Evolutionary conservation across 2,888 invertebrate genomes (phyloP), one percentile per base, ranked within the genome.

Genomic region (Seira ritae): DNA sequence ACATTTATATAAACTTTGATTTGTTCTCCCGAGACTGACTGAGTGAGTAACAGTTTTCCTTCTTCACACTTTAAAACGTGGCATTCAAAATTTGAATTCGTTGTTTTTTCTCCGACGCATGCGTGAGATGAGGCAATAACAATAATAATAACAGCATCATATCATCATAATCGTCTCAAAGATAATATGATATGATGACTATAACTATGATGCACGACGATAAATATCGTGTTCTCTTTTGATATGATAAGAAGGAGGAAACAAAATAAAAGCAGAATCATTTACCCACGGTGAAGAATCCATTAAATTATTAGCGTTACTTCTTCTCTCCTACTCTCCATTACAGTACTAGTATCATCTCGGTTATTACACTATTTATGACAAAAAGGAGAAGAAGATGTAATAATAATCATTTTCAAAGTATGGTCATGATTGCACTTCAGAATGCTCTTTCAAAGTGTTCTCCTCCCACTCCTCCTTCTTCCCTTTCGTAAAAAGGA

Each of bases 201-300:
- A n/a, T n/a, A n/a, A n/a, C n/a, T 31, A 31, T 4, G 31, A 31
- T 31, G 31, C 31, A 31, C 31, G 31, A 31, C 31, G 31, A 31
- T 31, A 31, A 31, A 31, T 31, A 4, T 31, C 31, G 31, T 31
- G 31, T 31, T 31, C 31, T 31, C 31, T 31, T 31, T 62, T 72
- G 50, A 74, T 60, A 66, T 17, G 50, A 74, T 46, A 20, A 74
- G 19, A n/a, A 37, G 31, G 55, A 55, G 17, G 17, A 24, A 71
- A 71, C 22, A 31, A 31, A 31, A 31, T 31, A 73, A 66, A 19
- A 66, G 31, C 46, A 66, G 42, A n/a, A 74, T 50, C 74, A 66
- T 74, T 74, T 74, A 74, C 74, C 74, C 74, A 66, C 74, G 74
- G 66, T 66, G 67, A 46, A 74, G 74, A 74, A 74, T 66, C 74